A percentile compares a stretch with the other conserved stretches of the same genome.
Conservation (phyloP, 2,113 vertebrate species). For the Melanerpes formicivorus region DNA sequence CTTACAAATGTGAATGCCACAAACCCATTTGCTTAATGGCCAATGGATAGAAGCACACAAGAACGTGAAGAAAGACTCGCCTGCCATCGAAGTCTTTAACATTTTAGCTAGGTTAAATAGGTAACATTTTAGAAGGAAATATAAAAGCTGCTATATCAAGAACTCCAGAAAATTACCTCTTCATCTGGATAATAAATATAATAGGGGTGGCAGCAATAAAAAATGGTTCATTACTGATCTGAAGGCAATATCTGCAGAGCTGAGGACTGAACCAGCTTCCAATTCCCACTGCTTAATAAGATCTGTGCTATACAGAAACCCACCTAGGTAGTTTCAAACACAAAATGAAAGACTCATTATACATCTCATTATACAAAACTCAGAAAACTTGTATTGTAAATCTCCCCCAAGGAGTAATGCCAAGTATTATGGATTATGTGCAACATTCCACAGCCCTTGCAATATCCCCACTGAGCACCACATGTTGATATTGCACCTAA, state of each 20-base stretch:
- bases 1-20: background rate
- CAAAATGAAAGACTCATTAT: slow-evolving; percentile 55
- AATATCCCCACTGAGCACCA: background rate
- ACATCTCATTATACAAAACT: slow-evolving; percentile 32
- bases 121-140: background rate
- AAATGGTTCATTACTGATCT: slow-evolving; percentile 20
- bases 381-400: slow-evolving; percentile 27
- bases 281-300: background rate
- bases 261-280: slow-evolving; percentile 16
- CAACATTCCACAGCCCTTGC: slow-evolving; percentile 31
- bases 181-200: slow-evolving; percentile 1
- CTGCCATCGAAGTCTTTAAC: background rate
- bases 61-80: background rate
- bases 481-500: slow-evolving; percentile 26
- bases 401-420: slow-evolving; percentile 11
- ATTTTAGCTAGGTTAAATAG: background rate
- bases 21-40: background rate
- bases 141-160: background rate
- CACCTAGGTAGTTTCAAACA: slow-evolving; percentile 24
- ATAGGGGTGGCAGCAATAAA: background rate
- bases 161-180: slow-evolving; percentile 29
- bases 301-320: background rate
- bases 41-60: background rate
- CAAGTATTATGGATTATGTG: slow-evolving; percentile 49
- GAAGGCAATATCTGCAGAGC: background rate